These are phyloP conservation scores for Calidris pugnax DNA, from an alignment of 2,113 vertebrate species.

Conservation along the genomic window DNA sequence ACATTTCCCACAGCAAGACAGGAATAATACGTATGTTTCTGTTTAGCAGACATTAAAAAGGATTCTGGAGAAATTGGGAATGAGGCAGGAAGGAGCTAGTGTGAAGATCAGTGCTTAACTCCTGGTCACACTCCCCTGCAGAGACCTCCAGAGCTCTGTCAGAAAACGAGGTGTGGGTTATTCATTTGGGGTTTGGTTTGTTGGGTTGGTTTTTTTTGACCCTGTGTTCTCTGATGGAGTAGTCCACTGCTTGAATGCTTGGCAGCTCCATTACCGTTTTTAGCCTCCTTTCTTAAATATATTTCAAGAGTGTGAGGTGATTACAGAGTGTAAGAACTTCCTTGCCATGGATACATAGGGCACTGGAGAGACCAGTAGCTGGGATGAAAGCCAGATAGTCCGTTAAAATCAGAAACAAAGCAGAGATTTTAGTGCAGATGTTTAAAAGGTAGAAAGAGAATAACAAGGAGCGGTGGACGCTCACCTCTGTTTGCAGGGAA, in stretches of 20 bases:
- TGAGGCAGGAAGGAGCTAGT: not conserved
- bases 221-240: not conserved
- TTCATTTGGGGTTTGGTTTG: not conserved
- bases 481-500: not conserved
- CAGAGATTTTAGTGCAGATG: not conserved
- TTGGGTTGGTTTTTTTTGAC: not conserved
- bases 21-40: not conserved
- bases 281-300: not conserved
- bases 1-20: not conserved
- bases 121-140: not conserved
- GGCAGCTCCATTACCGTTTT: not conserved
- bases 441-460: not conserved
- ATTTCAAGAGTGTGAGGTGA: not conserved
- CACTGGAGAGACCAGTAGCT: not conserved
- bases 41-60: not conserved
- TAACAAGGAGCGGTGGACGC: not conserved
- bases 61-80: not conserved
- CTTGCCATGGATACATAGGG: not conserved
- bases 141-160: not conserved
- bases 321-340: not conserved
- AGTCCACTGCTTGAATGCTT: not conserved
- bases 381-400: not conserved
- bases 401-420: not conserved
- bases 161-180: not conserved
- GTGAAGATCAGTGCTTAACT: not conserved